phyloP scores from a whole-genome alignment of 2,797 vertebrate genomes.

The Coccyzus lansbergi region DNA sequence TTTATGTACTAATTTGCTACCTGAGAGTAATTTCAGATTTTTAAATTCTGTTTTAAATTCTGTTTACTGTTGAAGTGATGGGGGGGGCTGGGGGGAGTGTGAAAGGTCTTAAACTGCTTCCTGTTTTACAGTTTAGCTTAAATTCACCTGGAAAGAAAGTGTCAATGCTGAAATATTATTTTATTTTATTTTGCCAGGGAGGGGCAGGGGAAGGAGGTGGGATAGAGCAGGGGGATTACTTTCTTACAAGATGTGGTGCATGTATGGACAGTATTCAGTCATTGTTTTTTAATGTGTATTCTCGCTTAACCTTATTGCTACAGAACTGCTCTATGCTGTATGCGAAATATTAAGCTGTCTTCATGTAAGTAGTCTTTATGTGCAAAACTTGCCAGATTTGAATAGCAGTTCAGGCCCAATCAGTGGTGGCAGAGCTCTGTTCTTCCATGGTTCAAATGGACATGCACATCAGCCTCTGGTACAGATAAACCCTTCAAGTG shows the following conservation, averaged over 20 bases:
- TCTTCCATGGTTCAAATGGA: not conserved
- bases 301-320: not conserved
- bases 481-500: not conserved
- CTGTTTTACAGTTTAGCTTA: not conserved
- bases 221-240: not conserved
- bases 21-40: constrained; percentile 8
- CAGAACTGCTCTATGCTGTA: not conserved
- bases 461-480: fast-evolving
- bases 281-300: not conserved
- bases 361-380: not conserved
- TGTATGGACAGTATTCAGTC: not conserved
- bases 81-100: too few species aligned
- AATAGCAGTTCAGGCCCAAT: fast-evolving
- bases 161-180: not conserved
- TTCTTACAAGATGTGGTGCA: not conserved
- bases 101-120: not conserved
- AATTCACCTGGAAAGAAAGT: not conserved
- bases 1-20: constrained; percentile 51
- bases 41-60: not conserved
- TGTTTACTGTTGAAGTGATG: not conserved
- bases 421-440: not conserved
- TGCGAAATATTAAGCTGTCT: not conserved
- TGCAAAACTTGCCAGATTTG: not conserved
- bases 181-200: too few species aligned
- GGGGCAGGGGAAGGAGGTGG: too few species aligned